These are phyloP conservation scores for Aspidiotus destructor DNA, from an alignment of 2,888 invertebrate genomes.

Conservation along the genomic window DNA sequence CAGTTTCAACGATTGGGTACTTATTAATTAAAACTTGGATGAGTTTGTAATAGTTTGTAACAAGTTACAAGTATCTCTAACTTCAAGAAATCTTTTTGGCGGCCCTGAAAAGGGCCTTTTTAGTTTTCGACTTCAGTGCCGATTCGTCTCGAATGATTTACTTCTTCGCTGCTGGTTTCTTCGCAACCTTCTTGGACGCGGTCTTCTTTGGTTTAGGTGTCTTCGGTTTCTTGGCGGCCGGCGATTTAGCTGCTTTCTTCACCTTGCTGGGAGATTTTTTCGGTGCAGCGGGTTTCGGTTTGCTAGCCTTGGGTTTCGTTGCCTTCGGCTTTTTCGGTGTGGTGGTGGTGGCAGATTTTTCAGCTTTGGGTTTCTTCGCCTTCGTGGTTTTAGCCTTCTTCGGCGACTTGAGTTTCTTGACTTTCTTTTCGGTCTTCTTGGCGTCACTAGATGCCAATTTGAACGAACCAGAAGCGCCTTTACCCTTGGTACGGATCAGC, in stretches of 20 bases:
- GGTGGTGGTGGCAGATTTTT: background rate
- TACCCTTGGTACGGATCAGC: conserved; percentile 49
- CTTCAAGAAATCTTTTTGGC: conserved; percentile 12
- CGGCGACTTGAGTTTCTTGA: background rate
- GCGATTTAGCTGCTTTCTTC: conserved; percentile 6
- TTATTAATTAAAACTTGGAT: no score
- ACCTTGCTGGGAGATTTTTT: conserved; percentile 17
- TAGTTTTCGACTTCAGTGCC: background rate
- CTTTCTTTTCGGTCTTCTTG: conserved; percentile 8
- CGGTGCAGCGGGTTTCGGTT: conserved; percentile 3
- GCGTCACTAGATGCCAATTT: conserved; percentile 41
- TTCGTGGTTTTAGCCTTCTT: background rate
- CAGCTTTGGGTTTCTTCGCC: conserved; percentile 8
- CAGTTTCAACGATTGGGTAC: no score
- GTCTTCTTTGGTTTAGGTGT: conserved; percentile 15
- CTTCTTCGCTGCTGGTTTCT: conserved; percentile 11
- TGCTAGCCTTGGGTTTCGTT: conserved; percentile 6
- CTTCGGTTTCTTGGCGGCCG: conserved; percentile 16
- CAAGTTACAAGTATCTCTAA: background rate
- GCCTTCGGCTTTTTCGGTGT: conserved; percentile 13
- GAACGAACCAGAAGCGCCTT: conserved; percentile 48
- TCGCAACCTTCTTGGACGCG: conserved; percentile 8
- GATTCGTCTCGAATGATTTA: background rate
- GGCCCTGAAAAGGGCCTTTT: conserved; percentile 26
- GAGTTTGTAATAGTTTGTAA: no score